phyloP scores from a whole-genome alignment of 2,113 vertebrate genomes.

The Cynopterus brachyotis region DNA sequence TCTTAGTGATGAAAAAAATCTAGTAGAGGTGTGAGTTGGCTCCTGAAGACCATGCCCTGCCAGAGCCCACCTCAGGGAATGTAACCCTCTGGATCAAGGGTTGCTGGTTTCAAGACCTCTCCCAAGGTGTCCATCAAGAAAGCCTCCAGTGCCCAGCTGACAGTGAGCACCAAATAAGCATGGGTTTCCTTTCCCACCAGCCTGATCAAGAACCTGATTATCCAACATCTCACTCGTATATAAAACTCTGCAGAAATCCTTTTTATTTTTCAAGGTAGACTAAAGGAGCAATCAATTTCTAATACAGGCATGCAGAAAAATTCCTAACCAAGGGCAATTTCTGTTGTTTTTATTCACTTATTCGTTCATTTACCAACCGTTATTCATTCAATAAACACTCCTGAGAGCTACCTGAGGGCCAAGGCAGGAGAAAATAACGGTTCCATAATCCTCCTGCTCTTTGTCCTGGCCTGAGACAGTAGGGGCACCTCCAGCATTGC shows the following conservation, averaged over 20 bases:
- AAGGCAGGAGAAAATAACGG: neutral
- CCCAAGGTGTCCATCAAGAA: neutral
- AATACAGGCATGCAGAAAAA: neutral
- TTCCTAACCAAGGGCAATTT: neutral
- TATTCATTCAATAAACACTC: neutral
- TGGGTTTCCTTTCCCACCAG: neutral
- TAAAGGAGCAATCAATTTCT: constrained; percentile 29
- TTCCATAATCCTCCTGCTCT: neutral
- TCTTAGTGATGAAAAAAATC: neutral
- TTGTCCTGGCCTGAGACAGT: neutral
- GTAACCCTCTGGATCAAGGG: neutral
- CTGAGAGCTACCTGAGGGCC: neutral
- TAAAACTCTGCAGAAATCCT: neutral
- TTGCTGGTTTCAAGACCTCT: neutral
- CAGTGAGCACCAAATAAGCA: neutral
- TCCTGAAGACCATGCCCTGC: rapidly evolving
- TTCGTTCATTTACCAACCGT: neutral
- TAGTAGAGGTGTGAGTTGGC: no score
- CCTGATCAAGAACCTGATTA: neutral
- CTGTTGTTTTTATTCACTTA: neutral
- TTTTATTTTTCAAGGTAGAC: constrained; percentile 29
- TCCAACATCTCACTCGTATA: neutral
- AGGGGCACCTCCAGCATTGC: neutral
- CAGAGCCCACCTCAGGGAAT: neutral
- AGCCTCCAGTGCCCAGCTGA: neutral